These are phyloP conservation scores for Drosophila tani DNA, from an alignment of 1,140 invertebrate species.

Conservation along the genomic window DNA sequence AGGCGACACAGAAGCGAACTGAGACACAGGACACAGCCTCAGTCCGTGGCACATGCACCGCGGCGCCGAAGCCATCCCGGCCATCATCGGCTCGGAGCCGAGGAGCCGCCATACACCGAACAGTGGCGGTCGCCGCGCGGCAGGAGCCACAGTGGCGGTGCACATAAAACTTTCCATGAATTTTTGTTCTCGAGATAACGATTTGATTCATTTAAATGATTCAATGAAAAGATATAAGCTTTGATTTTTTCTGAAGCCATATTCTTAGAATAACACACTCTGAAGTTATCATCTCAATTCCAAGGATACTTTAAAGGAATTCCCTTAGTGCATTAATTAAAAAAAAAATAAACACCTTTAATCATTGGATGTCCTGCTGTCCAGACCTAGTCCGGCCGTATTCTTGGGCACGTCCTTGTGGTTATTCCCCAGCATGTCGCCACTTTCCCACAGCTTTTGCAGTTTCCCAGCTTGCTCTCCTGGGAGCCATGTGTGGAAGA, in stretches of 20 bases:
- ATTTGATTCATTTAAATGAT: constrained; percentile 1
- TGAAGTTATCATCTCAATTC: no score
- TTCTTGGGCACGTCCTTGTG: background rate
- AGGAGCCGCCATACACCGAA: background rate
- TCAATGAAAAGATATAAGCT: background rate
- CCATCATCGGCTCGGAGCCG: constrained; percentile 9
- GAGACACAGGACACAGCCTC: constrained; percentile 15
- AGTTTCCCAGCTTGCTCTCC: background rate
- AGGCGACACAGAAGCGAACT: constrained; percentile 57
- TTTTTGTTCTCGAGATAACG: background rate
- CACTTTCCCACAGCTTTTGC: background rate
- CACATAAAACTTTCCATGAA: constrained; percentile 9
- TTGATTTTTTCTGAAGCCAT: no score
- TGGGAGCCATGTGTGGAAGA: constrained; percentile 15
- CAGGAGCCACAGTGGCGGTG: constrained; percentile 19
- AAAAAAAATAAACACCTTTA: no score
- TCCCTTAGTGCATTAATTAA: no score
- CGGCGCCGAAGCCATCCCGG: constrained; percentile 10
- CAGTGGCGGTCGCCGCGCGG: constrained; percentile 7
- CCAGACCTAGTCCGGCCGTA: background rate
- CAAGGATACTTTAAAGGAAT: no score
- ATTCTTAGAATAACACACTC: no score
- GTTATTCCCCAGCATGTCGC: background rate
- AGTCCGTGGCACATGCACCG: constrained; percentile 4
- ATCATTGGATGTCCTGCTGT: background rate